These are phyloP conservation scores for Halictus ligatus DNA, from an alignment of 2,888 invertebrate genomes.

Conservation along the genomic window DNA sequence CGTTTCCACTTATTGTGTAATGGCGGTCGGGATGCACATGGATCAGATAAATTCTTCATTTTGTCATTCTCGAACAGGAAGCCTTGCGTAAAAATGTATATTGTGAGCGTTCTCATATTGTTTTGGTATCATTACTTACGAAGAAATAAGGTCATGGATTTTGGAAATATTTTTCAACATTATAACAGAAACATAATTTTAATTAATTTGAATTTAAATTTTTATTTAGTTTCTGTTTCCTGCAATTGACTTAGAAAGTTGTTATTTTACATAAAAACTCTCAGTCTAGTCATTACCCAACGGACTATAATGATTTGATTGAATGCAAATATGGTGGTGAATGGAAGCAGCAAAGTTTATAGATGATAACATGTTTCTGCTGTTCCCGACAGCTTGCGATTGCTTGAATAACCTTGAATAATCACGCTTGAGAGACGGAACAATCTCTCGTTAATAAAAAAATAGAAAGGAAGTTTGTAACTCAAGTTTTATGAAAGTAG, in stretches of 20 bases:
- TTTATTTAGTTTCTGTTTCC: not conserved
- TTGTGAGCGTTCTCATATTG: not conserved
- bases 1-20: constrained; percentile 4
- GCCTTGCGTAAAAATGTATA: not conserved
- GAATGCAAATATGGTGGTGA: not conserved
- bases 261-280: not conserved
- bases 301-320: not conserved
- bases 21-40: not conserved
- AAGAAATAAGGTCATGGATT: not conserved
- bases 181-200: not conserved
- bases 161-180: not conserved
- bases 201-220: not conserved
- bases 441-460: not conserved
- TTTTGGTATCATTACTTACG: not conserved
- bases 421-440: not conserved
- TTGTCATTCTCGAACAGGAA: not conserved
- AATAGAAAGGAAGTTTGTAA: not conserved
- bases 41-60: constrained; percentile 3
- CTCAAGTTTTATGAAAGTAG: not conserved
- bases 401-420: not conserved
- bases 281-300: not conserved
- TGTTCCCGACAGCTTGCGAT: not conserved
- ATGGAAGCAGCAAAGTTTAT: not conserved
- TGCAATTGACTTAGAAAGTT: not conserved
- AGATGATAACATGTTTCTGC: not conserved